Conservation (phyloP, 2,113 vertebrate genomes). For the Elgaria multicarinata region DNA sequence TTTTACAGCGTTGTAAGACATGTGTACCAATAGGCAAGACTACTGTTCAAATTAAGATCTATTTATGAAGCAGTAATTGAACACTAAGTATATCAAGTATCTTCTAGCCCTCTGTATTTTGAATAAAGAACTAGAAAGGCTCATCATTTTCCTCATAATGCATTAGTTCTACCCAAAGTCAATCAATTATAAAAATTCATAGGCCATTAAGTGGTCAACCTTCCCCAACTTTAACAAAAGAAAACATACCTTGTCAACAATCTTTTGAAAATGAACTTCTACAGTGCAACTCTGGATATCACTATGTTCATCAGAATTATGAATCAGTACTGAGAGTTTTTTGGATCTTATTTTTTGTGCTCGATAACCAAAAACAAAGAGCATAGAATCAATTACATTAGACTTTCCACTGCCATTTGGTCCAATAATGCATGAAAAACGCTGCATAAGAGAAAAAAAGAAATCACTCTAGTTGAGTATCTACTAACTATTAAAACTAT, state of each 20-base stretch:
- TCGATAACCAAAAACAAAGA: constrained; percentile 98
- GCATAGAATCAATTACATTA: constrained; percentile 98
- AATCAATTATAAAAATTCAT: constrained; percentile 30
- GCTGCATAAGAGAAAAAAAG: constrained; percentile 76
- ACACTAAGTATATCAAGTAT: not conserved
- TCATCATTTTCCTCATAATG: not conserved
- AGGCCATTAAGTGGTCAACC: not conserved
- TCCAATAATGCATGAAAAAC: constrained; percentile 98
- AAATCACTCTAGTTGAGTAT: constrained; percentile 28
- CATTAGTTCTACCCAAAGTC: constrained; percentile 31
- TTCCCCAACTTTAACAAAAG: not conserved
- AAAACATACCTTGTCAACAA: constrained; percentile 92
- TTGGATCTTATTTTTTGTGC: constrained; percentile 99
- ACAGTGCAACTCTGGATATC: constrained; percentile 95
- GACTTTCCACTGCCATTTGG: constrained; percentile 99
- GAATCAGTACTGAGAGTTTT: constrained; percentile 96
- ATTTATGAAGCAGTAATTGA: constrained; percentile 5
- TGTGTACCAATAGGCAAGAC: not conserved
- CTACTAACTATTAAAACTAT: not conserved
- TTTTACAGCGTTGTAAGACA: not conserved
- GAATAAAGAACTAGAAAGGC: not conserved
- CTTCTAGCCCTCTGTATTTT: not conserved
- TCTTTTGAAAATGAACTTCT: constrained; percentile 98
- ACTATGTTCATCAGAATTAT: constrained; percentile 90
- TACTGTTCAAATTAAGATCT: constrained; percentile 27